phyloP scores from a whole-genome alignment of 2,888 invertebrate genomes.

The Drosophila nigricruria region DNA sequence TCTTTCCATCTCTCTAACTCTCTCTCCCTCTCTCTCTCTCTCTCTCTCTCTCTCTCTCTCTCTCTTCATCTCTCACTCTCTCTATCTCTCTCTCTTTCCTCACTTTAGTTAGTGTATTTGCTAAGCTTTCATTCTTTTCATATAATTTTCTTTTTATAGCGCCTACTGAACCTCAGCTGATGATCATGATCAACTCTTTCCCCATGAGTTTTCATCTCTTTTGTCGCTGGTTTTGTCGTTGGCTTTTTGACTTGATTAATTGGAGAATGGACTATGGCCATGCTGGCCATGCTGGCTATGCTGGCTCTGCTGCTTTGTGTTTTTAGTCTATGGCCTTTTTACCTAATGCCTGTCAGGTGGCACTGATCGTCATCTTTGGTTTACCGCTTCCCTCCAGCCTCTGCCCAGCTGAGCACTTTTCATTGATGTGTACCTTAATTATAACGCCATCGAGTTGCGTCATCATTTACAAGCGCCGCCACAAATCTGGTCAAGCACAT shows the following conservation, averaged over 20 bases:
- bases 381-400: not conserved
- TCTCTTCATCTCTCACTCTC: too few relatives aligned
- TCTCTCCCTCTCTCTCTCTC: too few relatives aligned
- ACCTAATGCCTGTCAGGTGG: slow-evolving; percentile 68
- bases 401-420: slow-evolving; percentile 18
- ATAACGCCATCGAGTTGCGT: slow-evolving; percentile 73
- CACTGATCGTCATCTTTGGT: slow-evolving; percentile 38
- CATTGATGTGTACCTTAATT: slow-evolving; percentile 69
- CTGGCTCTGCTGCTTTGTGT: slow-evolving; percentile 25
- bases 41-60: not conserved
- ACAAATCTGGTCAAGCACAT: slow-evolving; percentile 53
- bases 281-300: not conserved
- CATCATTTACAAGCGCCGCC: slow-evolving; percentile 57
- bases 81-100: not conserved
- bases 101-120: slow-evolving; percentile 16
- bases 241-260: slow-evolving; percentile 68
- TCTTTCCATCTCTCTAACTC: too few relatives aligned
- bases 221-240: slow-evolving; percentile 62
- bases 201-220: slow-evolving; percentile 49
- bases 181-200: slow-evolving; percentile 34
- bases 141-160: slow-evolving; percentile 40
- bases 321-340: slow-evolving; percentile 21
- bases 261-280: slow-evolving; percentile 40
- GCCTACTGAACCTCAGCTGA: slow-evolving; percentile 33
- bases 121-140: slow-evolving; percentile 41